These are phyloP conservation scores for Littorina saxatilis DNA, from an alignment of 1,140 invertebrate genomes.

Conservation along the genomic window DNA sequence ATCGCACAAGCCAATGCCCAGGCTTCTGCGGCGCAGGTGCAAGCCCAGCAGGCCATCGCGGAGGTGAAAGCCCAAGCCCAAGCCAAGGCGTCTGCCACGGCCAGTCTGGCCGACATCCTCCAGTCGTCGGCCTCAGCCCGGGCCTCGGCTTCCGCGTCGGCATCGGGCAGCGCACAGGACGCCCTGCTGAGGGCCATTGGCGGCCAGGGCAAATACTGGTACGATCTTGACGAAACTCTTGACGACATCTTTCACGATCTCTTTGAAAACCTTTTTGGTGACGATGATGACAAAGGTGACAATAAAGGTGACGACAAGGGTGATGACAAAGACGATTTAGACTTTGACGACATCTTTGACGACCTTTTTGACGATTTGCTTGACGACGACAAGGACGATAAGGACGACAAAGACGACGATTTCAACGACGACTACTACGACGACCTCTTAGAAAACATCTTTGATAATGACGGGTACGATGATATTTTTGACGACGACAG, in stretches of 20 bases:
- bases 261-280: background rate
- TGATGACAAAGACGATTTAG: background rate
- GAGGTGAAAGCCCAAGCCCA: background rate
- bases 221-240: conserved; percentile 16
- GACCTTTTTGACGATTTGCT: background rate
- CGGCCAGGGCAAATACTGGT: background rate
- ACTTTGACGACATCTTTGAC: conserved; percentile 18
- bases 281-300: background rate
- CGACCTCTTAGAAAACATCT: conserved; percentile 5
- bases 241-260: conserved; percentile 7
- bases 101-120: background rate
- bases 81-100: background rate
- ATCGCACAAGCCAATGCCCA: background rate
- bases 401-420: background rate
- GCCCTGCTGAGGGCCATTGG: background rate
- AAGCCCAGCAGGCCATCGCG: background rate
- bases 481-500: conserved; percentile 30
- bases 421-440: conserved; percentile 19
- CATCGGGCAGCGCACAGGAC: background rate
- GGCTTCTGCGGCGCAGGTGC: background rate
- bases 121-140: background rate
- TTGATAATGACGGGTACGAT: conserved; percentile 19
- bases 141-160: background rate
- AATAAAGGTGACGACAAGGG: background rate
- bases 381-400: background rate